phyloP scores from a whole-genome alignment of 2,888 invertebrate species.

The Dioctria linearis region DNA sequence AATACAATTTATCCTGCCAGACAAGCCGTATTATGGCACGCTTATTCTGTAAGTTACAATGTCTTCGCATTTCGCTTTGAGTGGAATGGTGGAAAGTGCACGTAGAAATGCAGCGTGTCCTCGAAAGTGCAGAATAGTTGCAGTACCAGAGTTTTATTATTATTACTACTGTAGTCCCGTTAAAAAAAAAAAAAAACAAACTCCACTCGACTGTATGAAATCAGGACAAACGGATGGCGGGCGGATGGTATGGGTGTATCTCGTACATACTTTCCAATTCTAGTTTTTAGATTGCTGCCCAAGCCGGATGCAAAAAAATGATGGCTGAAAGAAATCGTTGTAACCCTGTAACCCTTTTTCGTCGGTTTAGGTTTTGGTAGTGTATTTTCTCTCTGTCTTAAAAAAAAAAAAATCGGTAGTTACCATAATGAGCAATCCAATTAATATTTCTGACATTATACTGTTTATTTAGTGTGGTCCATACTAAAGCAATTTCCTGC shows the following conservation, averaged over 20 bases:
- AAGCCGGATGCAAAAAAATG: slow-evolving; percentile 25
- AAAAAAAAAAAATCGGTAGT: neutral
- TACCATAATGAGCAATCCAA: slow-evolving; percentile 37
- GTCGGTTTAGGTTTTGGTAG: neutral
- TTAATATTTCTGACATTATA: slow-evolving; percentile 35
- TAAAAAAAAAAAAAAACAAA: slow-evolving; percentile 2
- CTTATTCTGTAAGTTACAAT: slow-evolving; percentile 46
- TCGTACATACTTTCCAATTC: neutral
- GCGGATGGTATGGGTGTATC: neutral
- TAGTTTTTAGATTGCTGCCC: slow-evolving; percentile 8
- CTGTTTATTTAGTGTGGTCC: slow-evolving; percentile 40
- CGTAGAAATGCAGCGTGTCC: slow-evolving; percentile 23
- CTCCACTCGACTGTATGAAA: neutral
- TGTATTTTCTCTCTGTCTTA: too few species aligned
- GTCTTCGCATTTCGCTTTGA: slow-evolving; percentile 23
- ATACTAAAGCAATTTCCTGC: slow-evolving; percentile 36
- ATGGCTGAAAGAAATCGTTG: neutral
- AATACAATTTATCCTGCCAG: slow-evolving; percentile 51
- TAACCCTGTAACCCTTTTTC: neutral
- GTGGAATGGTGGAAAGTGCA: slow-evolving; percentile 25
- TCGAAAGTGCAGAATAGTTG: neutral
- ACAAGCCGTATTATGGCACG: slow-evolving; percentile 42
- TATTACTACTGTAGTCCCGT: slow-evolving; percentile 2
- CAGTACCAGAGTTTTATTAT: slow-evolving; percentile 3
- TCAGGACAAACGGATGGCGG: neutral